Evolutionary conservation across 2,888 invertebrate genomes (phyloP).

Genomic region (Ceriagrion tenellum): DNA sequence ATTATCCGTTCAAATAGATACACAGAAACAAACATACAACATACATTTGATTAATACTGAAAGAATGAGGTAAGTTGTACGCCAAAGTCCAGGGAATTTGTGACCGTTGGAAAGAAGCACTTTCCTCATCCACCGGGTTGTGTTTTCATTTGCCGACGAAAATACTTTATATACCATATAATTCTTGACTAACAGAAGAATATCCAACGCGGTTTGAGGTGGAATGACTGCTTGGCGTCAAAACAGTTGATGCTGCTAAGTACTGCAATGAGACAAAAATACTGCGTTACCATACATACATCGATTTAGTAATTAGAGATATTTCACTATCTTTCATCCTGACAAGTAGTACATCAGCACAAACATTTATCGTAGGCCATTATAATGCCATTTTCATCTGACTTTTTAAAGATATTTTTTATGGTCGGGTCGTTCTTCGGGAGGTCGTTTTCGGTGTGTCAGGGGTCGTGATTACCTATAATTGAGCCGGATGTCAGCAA

Average conservation of each 20-base stretch:
- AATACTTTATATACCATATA: slow-evolving; percentile 57
- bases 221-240: slow-evolving; percentile 57
- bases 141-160: not conserved
- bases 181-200: slow-evolving; percentile 55
- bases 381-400: not conserved
- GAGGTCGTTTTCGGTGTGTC: not conserved
- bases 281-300: not conserved
- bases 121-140: not conserved
- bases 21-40: slow-evolving; percentile 51
- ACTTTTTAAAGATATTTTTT: not conserved
- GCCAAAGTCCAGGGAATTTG: not conserved
- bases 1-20: slow-evolving; percentile 49
- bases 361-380: not conserved
- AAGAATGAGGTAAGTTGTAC: slow-evolving; percentile 54
- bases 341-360: not conserved
- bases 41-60: slow-evolving; percentile 55
- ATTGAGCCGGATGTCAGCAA: slow-evolving; percentile 25
- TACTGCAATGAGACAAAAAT: slow-evolving; percentile 37
- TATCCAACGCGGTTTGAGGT: slow-evolving; percentile 62
- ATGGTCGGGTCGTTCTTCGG: not conserved
- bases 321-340: not conserved
- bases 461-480: slow-evolving; percentile 24
- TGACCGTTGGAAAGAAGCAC: not conserved
- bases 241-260: slow-evolving; percentile 56
- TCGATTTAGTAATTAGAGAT: not conserved